phyloP scores from a whole-genome alignment of 2,113 vertebrate species.

The Nesospiza acunhae region DNA sequence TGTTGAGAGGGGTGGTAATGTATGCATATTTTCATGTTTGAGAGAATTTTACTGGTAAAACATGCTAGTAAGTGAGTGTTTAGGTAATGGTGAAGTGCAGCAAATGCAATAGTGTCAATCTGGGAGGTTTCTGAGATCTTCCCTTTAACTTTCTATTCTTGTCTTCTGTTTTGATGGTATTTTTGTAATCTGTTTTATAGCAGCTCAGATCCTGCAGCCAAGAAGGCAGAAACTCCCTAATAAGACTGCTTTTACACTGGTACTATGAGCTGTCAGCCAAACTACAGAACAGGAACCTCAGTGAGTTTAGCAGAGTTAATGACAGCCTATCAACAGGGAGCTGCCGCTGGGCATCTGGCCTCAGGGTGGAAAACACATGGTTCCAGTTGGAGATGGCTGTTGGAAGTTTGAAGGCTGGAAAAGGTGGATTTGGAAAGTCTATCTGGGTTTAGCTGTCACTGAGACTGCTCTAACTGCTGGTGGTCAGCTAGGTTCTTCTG shows the following conservation, averaged over 20 bases:
- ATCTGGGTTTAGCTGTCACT: not conserved
- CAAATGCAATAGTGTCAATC: not conserved
- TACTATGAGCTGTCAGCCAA: not conserved
- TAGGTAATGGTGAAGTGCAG: not conserved
- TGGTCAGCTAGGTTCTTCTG: not conserved
- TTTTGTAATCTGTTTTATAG: constrained; percentile 12
- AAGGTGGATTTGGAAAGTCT: not conserved
- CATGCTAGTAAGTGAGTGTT: not conserved
- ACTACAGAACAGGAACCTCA: not conserved
- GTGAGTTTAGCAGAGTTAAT: not conserved
- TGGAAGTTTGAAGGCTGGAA: not conserved
- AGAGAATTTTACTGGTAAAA: not conserved
- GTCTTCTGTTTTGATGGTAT: not conserved
- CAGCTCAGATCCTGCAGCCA: not conserved
- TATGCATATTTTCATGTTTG: not conserved
- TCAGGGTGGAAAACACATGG: not conserved
- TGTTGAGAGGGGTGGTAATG: not conserved
- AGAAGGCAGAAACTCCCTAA: not conserved
- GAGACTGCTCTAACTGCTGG: not conserved
- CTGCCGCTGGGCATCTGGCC: not conserved
- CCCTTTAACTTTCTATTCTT: not conserved
- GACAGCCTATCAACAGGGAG: not conserved
- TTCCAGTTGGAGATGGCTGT: not conserved
- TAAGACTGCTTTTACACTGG: not conserved
- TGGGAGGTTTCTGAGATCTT: not conserved